These are phyloP conservation scores for Sinocyclocheilus rhinocerous DNA, from an alignment of 2,113 vertebrate genomes.

Conservation along the genomic window DNA sequence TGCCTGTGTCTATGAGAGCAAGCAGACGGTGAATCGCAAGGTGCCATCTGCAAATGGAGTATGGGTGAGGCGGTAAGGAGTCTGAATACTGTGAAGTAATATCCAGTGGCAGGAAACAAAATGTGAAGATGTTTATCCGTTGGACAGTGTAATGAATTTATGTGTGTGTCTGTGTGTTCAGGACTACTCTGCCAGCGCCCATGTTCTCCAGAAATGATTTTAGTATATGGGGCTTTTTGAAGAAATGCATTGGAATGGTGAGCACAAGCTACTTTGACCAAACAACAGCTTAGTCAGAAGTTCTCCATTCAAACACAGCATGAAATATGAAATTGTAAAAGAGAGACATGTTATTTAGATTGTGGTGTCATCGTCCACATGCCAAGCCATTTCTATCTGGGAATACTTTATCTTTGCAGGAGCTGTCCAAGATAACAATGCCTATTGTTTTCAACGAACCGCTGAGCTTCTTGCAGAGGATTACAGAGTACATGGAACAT, in stretches of 20 bases:
- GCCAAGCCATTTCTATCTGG: not conserved
- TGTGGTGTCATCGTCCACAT: not conserved
- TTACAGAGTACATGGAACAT: constrained; percentile 98
- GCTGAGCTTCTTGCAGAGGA: constrained; percentile 92
- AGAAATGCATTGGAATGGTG: constrained; percentile 97
- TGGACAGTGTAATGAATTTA: not conserved
- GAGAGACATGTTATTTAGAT: not conserved
- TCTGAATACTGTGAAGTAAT: not conserved
- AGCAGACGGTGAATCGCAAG: constrained; percentile 73
- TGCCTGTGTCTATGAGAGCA: constrained; percentile 76
- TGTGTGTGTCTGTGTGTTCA: constrained; percentile 58
- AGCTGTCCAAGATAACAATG: constrained; percentile 97
- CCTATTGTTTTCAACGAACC: constrained; percentile 96
- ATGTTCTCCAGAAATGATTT: constrained; percentile 95
- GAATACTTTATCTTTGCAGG: constrained; percentile 70
- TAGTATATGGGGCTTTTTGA: constrained; percentile 94
- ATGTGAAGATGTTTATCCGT: not conserved
- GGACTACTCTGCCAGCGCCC: constrained; percentile 86
- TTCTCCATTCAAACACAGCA: not conserved
- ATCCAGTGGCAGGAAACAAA: not conserved
- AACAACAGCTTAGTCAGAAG: not conserved
- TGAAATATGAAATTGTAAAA: not conserved
- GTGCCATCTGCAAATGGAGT: constrained; percentile 84
- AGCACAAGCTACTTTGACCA: constrained; percentile 59
- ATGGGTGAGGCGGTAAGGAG: constrained; percentile 82